These are phyloP conservation scores for Drosophila bunnanda DNA, from an alignment of 2,888 invertebrate species.

Conservation along the genomic window DNA sequence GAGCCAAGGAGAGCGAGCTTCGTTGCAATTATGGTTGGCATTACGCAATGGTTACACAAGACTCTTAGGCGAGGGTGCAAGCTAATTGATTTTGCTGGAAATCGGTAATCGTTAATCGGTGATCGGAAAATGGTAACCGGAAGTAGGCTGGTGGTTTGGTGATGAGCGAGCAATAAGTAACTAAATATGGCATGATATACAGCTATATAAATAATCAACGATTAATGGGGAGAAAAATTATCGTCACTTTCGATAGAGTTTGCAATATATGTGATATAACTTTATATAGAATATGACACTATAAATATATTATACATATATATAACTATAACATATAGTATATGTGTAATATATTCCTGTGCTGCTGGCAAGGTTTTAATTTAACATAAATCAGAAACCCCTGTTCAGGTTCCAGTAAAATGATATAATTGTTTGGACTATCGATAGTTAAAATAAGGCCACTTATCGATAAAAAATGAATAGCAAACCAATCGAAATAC, in stretches of 20 bases:
- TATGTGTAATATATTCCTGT: no score
- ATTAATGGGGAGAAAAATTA: no score
- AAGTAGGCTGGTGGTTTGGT: slow-evolving; percentile 5
- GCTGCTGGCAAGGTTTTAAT: no score
- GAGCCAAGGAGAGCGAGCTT: slow-evolving; percentile 14
- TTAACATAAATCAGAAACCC: no score
- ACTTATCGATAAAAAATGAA: not conserved
- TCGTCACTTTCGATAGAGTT: no score
- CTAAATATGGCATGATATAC: not conserved
- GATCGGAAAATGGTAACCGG: not conserved
- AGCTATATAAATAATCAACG: not conserved
- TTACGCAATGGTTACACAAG: slow-evolving; percentile 43
- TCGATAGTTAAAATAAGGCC: not conserved
- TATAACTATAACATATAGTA: no score
- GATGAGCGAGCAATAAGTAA: not conserved
- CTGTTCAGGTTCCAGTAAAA: not conserved
- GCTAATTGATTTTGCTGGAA: slow-evolving; percentile 34
- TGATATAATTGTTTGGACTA: not conserved
- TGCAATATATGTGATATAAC: no score
- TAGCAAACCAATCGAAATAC: not conserved
- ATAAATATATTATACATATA: no score
- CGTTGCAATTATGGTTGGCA: slow-evolving; percentile 34
- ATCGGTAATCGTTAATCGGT: slow-evolving; percentile 4
- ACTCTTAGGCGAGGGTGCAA: not conserved
- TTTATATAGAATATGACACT: no score